phyloP scores from a whole-genome alignment of 2,797 vertebrate genomes.

The Channallabes apus region DNA sequence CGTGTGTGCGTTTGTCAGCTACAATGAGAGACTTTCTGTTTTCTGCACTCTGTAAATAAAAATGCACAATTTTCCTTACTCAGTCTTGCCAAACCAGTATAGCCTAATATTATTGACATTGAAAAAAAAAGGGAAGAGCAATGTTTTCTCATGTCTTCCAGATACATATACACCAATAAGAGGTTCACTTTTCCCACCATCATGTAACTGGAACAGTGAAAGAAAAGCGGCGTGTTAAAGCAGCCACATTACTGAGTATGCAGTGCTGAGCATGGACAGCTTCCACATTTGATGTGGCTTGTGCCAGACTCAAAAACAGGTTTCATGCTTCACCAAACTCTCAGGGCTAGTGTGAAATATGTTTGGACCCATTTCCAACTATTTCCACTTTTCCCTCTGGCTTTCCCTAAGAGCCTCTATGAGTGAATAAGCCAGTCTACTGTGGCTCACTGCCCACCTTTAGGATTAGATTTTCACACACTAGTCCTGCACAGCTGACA shows the following conservation, averaged over 20 bases:
- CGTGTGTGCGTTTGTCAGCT: too few species aligned
- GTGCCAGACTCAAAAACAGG: background rate
- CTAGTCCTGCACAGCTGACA: constrained; percentile 13
- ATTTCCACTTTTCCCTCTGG: background rate
- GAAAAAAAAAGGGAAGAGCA: too few species aligned
- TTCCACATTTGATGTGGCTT: background rate
- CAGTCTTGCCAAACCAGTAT: too few species aligned
- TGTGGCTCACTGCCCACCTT: background rate
- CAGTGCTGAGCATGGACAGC: background rate
- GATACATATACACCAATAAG: background rate
- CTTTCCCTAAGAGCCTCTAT: background rate
- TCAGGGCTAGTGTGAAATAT: constrained; percentile 20
- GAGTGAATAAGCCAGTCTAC: background rate
- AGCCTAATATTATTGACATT: too few species aligned
- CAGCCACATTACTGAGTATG: background rate
- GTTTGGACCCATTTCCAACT: background rate
- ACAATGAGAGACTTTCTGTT: too few species aligned
- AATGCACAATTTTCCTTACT: too few species aligned
- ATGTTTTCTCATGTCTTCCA: too few species aligned
- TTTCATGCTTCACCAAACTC: constrained; percentile 1
- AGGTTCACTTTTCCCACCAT: background rate
- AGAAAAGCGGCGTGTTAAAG: background rate
- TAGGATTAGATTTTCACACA: constrained; percentile 17
- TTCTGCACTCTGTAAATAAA: too few species aligned
- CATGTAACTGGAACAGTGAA: background rate